phyloP scores from a whole-genome alignment of 2,113 vertebrate species.

The Caranx melampygus region DNA sequence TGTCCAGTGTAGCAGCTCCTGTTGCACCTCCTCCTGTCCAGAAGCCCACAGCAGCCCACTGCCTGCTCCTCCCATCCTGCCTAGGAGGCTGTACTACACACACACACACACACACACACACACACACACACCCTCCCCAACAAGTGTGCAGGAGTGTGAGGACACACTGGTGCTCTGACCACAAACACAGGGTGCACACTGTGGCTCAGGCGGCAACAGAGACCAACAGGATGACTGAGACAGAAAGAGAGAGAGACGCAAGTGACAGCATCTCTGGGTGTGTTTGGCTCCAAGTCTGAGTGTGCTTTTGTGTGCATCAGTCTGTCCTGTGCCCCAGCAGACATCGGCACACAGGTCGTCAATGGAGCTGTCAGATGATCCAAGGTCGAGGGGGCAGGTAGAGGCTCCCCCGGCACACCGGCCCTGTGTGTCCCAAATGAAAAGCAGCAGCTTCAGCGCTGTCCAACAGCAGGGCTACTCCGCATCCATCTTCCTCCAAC shows the following conservation, averaged over 20 bases:
- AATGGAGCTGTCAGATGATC: conserved; percentile 74
- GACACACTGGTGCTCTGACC: conserved; percentile 39
- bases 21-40: conserved; percentile 45
- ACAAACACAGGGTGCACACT: conserved; percentile 49
- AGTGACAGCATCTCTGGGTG: conserved; percentile 43
- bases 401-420: conserved; percentile 77
- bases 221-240: conserved; percentile 44
- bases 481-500: conserved; percentile 87
- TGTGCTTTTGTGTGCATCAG: conserved; percentile 9
- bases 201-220: conserved; percentile 47
- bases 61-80: conserved; percentile 54
- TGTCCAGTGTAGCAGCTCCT: conserved; percentile 52
- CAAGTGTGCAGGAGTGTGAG: conserved; percentile 36
- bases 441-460: conserved; percentile 86
- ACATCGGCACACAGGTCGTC: conserved; percentile 50
- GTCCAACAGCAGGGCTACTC: conserved; percentile 91
- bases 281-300: not conserved
- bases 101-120: conserved; percentile 34
- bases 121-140: conserved; percentile 44
- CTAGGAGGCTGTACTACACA: conserved; percentile 39
- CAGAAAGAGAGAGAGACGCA: conserved; percentile 20
- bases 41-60: conserved; percentile 28
- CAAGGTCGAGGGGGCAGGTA: conserved; percentile 77
- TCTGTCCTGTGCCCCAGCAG: conserved; percentile 34
- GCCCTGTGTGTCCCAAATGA: conserved; percentile 76